Base-by-base conservation (phyloP, 2,797 vertebrate species). In the Salmo trutta region DNA sequence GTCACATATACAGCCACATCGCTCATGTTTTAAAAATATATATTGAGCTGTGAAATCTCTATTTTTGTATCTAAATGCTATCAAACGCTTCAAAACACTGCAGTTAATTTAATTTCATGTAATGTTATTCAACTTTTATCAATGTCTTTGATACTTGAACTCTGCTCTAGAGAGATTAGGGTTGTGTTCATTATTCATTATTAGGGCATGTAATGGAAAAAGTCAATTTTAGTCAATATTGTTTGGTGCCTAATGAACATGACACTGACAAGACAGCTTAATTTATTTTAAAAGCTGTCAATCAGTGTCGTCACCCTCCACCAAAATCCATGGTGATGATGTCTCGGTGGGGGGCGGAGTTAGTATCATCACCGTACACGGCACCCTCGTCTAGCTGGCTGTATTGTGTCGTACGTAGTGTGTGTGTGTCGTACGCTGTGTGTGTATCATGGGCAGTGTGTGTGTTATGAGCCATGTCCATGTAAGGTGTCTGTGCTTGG, bases 261-360 rank as follows among this genome's bases (percentile, higher is more conserved):
- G 5, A 10, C n/a, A 8, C 56, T 16, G 6, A 62, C 56, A 62
- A 4, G 54, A 21, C n/a, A 8, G n/a, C 19, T 10, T 62, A 24
- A 24, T 24, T 24, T 24, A 24, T 24, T 24, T 24, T 24, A 79
- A 76, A 53, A 27, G 29, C 10, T 69, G 16, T 81, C 14, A 79
- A 77, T 82, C 31, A 36, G 16, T 12, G n/a, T 75, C 77, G 16
- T 91, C 83, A 91, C 86, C 88, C 92, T 79, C 95, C 93, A 94
- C 84, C 95, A 80, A 85, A 91, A 86, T 99, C 98, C 84, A 93
- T 96, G 5, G 94, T 89, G 88, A 96, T 96, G 81, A 96, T 95
- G 83, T 94, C 91, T 75, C 84, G 77, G 16, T 86, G 65, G 73
- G 41, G 83, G 72, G 75, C 84, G 15, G 52, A n/a, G 33, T 87